Evolutionary conservation across 2,888 invertebrate species (phyloP), one percentile per base, ranked within the genome.

Genomic region (Neocrepidodera transversa): DNA sequence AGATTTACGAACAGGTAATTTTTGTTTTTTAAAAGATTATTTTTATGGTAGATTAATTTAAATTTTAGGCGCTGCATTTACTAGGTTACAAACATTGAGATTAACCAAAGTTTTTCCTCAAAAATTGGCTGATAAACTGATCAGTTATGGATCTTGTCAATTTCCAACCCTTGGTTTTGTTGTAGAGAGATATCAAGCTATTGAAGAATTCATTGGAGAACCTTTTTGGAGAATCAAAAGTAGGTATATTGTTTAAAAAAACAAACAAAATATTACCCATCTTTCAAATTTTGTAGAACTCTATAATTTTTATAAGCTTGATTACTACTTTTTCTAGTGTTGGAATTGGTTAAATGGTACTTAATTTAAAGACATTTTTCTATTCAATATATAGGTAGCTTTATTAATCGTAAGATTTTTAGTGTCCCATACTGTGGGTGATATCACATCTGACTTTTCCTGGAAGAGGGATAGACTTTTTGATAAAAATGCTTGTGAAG

Each of bases 141-240:
- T 99, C 43, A 98, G 97, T 79, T 99, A 99, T 78, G 99, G 99
- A 1, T 96, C 95, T 58, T 99, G 99, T 76, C 99, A 99, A 80
- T 98, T 99, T 79, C 99, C 99, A 3, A 99, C 99, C 0, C 82
- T 99, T n/a, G 99, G 99, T 1, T 99, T 99, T 85, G 97, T 99
- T n/a, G 98, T 97, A 0, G 97, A 99, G 78, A 85, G 99, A 50
- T 98, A 92, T 77, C 89, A 95, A 75, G 93, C 95, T 17, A 90
- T 95, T 43, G 90, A 95, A 77, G 88, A 87, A 64, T 99, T 99
- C 80, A 86, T 96, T 6, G 83, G 93, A 0, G 97, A 99, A 80
- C 84, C 87, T 2, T 99, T 98, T 82, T 99, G 99, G 98, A 97
- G 93, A 79, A 86, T 99, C 43, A 90, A 87, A 86, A 89, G 92